Conservation (phyloP, 2,113 vertebrate genomes). For the Dascyllus trimaculatus region DNA sequence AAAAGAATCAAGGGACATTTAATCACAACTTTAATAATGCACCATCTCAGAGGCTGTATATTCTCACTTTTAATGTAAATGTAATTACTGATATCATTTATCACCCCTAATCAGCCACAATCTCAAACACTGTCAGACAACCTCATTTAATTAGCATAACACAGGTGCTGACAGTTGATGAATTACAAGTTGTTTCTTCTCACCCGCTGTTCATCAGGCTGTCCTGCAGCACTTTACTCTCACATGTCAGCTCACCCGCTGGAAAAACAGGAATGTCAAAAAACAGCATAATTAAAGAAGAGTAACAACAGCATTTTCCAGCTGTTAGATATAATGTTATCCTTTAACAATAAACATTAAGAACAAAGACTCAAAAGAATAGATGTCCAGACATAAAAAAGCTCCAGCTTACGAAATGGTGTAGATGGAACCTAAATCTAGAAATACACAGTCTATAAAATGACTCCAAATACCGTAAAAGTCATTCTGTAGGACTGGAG, state of each 20-base stretch:
- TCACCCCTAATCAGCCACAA: neutral
- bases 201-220: conserved; percentile 96
- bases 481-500: neutral
- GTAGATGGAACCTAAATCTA: neutral
- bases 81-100: neutral
- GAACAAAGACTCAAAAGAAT: neutral
- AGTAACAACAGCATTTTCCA: too few species aligned
- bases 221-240: conserved; percentile 91
- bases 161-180: neutral
- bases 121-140: conserved; percentile 16
- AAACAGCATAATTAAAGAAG: too few species aligned
- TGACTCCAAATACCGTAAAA: neutral
- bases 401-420: neutral
- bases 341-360: neutral
- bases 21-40: neutral
- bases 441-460: neutral
- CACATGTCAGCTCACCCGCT: conserved; percentile 89
- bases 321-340: too few species aligned
- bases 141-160: conserved; percentile 13
- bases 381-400: neutral
- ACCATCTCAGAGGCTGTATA: neutral
- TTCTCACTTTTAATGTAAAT: conserved; percentile 2
- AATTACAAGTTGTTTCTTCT: conserved; percentile 56
- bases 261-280: conserved; percentile 22
- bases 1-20: neutral